phyloP scores from a whole-genome alignment of 2,113 vertebrate species.

The Cranoglanis bouderius region DNA sequence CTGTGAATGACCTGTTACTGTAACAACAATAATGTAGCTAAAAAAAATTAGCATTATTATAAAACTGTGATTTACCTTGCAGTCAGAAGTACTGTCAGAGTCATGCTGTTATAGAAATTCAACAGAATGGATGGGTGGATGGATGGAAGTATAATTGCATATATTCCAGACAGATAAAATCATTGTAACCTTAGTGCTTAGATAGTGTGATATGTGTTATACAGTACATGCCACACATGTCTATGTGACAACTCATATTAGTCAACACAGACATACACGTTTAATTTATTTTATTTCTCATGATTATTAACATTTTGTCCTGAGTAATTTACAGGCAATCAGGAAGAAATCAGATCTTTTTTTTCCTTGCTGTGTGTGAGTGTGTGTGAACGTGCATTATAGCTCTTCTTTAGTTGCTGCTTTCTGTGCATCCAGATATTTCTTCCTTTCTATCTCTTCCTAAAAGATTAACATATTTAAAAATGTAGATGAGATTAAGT shows the following conservation, averaged over 20 bases:
- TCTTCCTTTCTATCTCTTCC: conserved; percentile 72
- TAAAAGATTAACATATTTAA: conserved; percentile 49
- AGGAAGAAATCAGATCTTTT: not conserved
- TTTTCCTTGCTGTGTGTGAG: not conserved
- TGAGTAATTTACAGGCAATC: not conserved
- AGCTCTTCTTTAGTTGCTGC: conserved; percentile 59
- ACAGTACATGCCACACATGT: too few relatives aligned
- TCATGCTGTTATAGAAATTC: not conserved
- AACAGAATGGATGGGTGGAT: not conserved
- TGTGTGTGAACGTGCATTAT: not conserved
- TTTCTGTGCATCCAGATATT: conserved; percentile 67
- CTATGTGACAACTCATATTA: not conserved
- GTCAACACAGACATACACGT: not conserved
- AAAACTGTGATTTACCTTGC: not conserved
- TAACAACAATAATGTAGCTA: not conserved
- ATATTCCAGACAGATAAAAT: not conserved
- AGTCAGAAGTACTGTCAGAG: not conserved
- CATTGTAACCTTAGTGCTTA: not conserved
- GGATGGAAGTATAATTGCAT: too few relatives aligned
- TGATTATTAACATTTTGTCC: not conserved
- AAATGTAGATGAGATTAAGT: not conserved
- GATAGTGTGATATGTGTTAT: too few relatives aligned
- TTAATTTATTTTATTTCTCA: not conserved
- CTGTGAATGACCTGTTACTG: not conserved
- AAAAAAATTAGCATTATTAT: not conserved